A percentile compares a stretch with the other conserved stretches of the same genome.
phyloP scores from a whole-genome alignment of 2,113 vertebrate species.

The Scalopus aquaticus region DNA sequence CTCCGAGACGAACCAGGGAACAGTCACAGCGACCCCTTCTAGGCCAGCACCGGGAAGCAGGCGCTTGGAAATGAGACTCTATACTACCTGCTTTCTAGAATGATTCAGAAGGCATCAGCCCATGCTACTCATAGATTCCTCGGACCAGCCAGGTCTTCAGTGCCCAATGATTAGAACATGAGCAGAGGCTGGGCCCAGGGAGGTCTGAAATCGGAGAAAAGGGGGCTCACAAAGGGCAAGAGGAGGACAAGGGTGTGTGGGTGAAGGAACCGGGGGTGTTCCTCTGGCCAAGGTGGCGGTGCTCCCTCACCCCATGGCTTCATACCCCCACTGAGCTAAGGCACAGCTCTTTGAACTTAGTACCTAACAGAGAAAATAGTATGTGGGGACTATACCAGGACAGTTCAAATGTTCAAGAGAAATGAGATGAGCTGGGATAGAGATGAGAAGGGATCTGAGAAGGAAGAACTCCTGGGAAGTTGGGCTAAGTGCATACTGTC shows the following conservation, averaged over 20 bases:
- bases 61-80: not conserved
- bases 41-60: not conserved
- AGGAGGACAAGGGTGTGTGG: rapidly evolving
- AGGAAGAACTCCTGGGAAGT: not conserved
- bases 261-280: not conserved
- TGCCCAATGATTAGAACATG: not conserved
- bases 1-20: not conserved
- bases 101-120: not conserved
- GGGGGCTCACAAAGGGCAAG: not conserved
- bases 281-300: rapidly evolving
- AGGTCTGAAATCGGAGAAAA: not conserved
- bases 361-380: not conserved
- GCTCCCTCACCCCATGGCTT: not conserved
- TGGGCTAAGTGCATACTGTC: not conserved
- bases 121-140: not conserved
- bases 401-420: not conserved
- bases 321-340: not conserved
- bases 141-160: not conserved
- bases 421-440: not conserved
- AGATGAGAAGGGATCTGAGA: not conserved
- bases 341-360: not conserved
- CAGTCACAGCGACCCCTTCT: not conserved
- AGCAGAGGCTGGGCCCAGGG: not conserved
- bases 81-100: not conserved
- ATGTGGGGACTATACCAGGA: not conserved